These are phyloP conservation scores for Danio albolineatus DNA, from an alignment of 2,797 vertebrate genomes.

Conservation along the genomic window DNA sequence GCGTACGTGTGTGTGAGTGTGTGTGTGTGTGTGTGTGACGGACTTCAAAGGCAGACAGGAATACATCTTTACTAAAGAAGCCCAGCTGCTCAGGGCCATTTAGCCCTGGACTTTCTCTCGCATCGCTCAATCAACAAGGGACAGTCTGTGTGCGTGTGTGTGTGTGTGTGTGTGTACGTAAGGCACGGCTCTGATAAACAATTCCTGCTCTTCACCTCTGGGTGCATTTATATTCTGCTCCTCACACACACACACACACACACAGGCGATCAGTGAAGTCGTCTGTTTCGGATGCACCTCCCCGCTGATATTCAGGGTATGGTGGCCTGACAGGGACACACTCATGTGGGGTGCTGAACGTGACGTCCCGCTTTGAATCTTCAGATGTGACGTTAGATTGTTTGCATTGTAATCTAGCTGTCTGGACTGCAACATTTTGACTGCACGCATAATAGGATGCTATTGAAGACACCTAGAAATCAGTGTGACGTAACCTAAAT, in stretches of 20 bases:
- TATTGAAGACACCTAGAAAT: neutral
- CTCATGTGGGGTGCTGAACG: neutral
- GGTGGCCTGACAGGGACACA: conserved; percentile 38
- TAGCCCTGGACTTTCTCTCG: conserved; percentile 50
- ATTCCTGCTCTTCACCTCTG: conserved; percentile 54
- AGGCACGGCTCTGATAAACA: conserved; percentile 56
- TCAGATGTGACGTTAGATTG: neutral
- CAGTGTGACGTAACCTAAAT: neutral
- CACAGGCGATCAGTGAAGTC: conserved; percentile 14
- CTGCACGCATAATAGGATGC: neutral
- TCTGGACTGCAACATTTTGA: neutral
- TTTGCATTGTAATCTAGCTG: neutral
- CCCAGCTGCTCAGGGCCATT: conserved; percentile 62
- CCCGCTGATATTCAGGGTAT: conserved; percentile 16
- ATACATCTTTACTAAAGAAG: conserved; percentile 55
- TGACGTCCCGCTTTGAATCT: neutral
- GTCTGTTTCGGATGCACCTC: conserved; percentile 37
- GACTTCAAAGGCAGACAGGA: conserved; percentile 57
- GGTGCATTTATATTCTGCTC: conserved; percentile 56
- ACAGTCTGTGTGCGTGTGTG: conserved; percentile 47
- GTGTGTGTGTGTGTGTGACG: conserved; percentile 46
- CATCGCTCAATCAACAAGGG: conserved; percentile 58
- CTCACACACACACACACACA: conserved; percentile 14
- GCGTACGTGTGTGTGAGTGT: conserved; percentile 20
- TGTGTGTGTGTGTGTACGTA: conserved; percentile 39